Evolutionary conservation across 2,797 vertebrate species (phyloP), one percentile per base, ranked within the genome.

Genomic region (Bradypus variegatus): DNA sequence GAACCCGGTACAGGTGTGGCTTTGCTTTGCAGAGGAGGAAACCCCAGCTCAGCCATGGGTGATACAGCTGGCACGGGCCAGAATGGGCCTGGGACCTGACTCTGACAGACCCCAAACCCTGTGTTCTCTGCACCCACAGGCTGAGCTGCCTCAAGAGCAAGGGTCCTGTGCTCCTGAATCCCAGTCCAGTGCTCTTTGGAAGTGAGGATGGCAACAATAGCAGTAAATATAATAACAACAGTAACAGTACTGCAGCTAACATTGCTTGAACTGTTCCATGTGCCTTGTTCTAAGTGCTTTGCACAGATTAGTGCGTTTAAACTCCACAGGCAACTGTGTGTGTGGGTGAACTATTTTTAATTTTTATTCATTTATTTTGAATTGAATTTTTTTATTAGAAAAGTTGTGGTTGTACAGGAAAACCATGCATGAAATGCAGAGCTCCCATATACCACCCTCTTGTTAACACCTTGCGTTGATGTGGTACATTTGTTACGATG

Each of bases 71-170:
- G 23, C n/a, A 23, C 0, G 8, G 64, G 31, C 67, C 23, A 45
- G 50, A 6, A 38, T 8, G n/a, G n/a, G 58, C 14, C 62, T 25
- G 60, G 5, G 18, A 4, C 8, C 70, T 23, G 6, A 36, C 5
- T 15, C 45, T 12, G 0, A 4, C 53, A 33, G 76, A 45, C 16
- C 27, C 36, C 9, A 11, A 67, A 9, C 8, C 62, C 53, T 14
- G 0, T 6, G 25, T 36, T 69, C 31, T 36, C 1, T 1, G 27
- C 33, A 5, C 5, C 5, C 16, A 29, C 38, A 23, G 62, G 48
- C 31, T 38, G 31, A 45, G 76, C 50, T 4, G 33, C 60, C 0
- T 45, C 10, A 12, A 27, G 45, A 5, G 6, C 31, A 16, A 19
- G 62, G 53, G 33, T 8, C 27, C 36, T 2, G 1, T 7, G 29